These are phyloP conservation scores for Drosophila atripex DNA, from an alignment of 2,888 invertebrate species.

Conservation along the genomic window DNA sequence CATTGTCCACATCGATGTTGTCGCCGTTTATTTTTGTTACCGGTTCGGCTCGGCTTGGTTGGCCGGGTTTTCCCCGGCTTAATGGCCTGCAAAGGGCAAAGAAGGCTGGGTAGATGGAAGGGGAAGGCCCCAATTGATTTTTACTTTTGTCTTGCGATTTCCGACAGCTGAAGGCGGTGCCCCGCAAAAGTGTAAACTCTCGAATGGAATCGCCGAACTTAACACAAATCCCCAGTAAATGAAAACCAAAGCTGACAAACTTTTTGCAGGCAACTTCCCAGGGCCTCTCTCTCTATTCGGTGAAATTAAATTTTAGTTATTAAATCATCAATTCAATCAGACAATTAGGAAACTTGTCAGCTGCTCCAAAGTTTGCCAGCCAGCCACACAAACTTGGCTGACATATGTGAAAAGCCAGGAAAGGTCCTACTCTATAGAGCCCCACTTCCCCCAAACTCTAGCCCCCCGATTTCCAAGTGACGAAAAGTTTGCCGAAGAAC, in stretches of 20 bases:
- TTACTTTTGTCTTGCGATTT: constrained; percentile 49
- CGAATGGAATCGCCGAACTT: constrained; percentile 51
- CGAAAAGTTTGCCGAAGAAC: constrained; percentile 52
- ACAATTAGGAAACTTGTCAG: constrained; percentile 81
- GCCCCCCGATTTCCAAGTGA: constrained; percentile 24
- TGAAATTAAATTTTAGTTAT: constrained; percentile 82
- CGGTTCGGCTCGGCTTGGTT: constrained; percentile 34
- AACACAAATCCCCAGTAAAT: constrained; percentile 63
- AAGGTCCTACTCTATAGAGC: background rate
- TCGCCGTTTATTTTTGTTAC: constrained; percentile 73
- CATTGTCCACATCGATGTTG: constrained; percentile 77
- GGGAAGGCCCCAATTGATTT: constrained; percentile 40
- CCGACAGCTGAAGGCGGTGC: constrained; percentile 35
- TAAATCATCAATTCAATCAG: constrained; percentile 83
- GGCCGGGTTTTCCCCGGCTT: constrained; percentile 54
- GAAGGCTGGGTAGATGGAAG: background rate
- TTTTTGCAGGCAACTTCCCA: constrained; percentile 39
- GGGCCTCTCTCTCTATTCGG: constrained; percentile 14
- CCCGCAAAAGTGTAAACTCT: constrained; percentile 11
- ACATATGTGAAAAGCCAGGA: constrained; percentile 58
- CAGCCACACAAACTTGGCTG: constrained; percentile 64
- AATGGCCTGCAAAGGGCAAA: constrained; percentile 52
- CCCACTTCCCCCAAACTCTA: background rate
- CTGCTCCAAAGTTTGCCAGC: constrained; percentile 61
- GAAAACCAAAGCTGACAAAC: constrained; percentile 62